A percentile compares a stretch with the other conserved stretches of the same genome.
phyloP scores from a whole-genome alignment of 1,140 invertebrate species.

The Drosophila sp. region DNA sequence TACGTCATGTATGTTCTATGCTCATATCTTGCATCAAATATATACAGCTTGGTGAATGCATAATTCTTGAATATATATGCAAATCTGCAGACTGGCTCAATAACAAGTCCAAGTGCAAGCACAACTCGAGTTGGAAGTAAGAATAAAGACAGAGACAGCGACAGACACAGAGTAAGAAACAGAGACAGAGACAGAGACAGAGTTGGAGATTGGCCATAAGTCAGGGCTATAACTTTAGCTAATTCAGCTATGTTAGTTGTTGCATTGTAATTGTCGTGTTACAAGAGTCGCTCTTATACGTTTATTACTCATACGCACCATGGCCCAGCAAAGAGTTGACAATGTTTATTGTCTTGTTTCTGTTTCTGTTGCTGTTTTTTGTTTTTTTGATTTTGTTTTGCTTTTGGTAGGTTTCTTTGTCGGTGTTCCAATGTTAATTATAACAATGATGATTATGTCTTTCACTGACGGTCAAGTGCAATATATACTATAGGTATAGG shows the following conservation, averaged over 20 bases:
- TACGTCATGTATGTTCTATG: too few species aligned
- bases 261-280: constrained; percentile 64
- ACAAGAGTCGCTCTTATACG: constrained; percentile 40
- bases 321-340: constrained; percentile 37
- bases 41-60: neutral
- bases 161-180: too few species aligned
- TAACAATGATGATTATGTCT: constrained; percentile 48
- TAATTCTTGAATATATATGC: constrained; percentile 23
- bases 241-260: constrained; percentile 1
- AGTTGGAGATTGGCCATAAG: constrained; percentile 6
- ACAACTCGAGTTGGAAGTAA: too few species aligned
- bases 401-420: constrained; percentile 6
- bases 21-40: too few species aligned
- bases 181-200: too few species aligned
- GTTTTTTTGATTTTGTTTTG: constrained; percentile 1
- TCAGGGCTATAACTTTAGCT: constrained; percentile 8
- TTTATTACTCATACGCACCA: constrained; percentile 69
- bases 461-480: constrained; percentile 56
- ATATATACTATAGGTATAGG: constrained; percentile 3
- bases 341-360: constrained; percentile 26
- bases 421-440: constrained; percentile 44
- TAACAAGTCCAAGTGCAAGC: constrained; percentile 7
- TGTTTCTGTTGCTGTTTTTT: constrained; percentile 10
- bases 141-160: too few species aligned
- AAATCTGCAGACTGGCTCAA: constrained; percentile 3